These are phyloP conservation scores for Tachystola acroxantha DNA, from an alignment of 2,888 invertebrate genomes.

Conservation along the genomic window DNA sequence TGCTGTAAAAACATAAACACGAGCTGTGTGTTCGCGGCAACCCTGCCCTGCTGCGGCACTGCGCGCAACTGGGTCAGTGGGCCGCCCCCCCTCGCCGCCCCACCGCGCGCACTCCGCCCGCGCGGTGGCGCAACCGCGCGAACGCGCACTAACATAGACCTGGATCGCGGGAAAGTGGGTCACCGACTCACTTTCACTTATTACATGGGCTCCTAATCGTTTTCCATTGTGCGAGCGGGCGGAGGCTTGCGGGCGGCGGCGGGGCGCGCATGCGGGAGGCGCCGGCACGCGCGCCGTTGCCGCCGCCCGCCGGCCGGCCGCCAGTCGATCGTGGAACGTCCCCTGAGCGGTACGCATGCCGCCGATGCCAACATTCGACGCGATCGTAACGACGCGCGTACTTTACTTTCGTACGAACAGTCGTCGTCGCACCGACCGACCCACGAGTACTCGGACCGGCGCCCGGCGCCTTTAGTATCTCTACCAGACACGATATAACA, in stretches of 20 bases:
- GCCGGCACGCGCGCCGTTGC: slow-evolving; percentile 71
- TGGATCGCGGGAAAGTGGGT: slow-evolving; percentile 95
- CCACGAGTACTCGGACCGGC: slow-evolving; percentile 26
- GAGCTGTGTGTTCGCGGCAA: slow-evolving; percentile 67
- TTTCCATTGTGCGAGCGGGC: slow-evolving; percentile 82
- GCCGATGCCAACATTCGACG: slow-evolving; percentile 39
- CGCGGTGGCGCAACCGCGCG: slow-evolving; percentile 74
- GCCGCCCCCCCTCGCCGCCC: slow-evolving; percentile 80
- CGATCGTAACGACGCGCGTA: slow-evolving; percentile 67
- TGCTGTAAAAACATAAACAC: slow-evolving; percentile 67
- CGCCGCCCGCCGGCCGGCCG: slow-evolving; percentile 70
- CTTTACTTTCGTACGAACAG: slow-evolving; percentile 43
- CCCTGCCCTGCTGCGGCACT: slow-evolving; percentile 80
- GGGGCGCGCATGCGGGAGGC: slow-evolving; percentile 75
- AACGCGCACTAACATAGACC: slow-evolving; percentile 90
- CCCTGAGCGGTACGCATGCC: slow-evolving; percentile 55
- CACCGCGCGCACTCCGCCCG: slow-evolving; percentile 75
- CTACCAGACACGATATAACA: slow-evolving; percentile 42
- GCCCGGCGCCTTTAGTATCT: slow-evolving; percentile 31
- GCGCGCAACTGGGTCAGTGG: slow-evolving; percentile 90
- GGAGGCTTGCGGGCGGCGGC: slow-evolving; percentile 68
- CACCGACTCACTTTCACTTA: slow-evolving; percentile 93
- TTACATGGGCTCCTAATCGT: slow-evolving; percentile 88
- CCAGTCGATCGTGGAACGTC: slow-evolving; percentile 73
- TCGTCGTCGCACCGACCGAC: slow-evolving; percentile 35